Evolutionary conservation across 2,888 invertebrate species (phyloP), one percentile per base, ranked within the genome.

Genomic region (Ectropis crepuscularia): DNA sequence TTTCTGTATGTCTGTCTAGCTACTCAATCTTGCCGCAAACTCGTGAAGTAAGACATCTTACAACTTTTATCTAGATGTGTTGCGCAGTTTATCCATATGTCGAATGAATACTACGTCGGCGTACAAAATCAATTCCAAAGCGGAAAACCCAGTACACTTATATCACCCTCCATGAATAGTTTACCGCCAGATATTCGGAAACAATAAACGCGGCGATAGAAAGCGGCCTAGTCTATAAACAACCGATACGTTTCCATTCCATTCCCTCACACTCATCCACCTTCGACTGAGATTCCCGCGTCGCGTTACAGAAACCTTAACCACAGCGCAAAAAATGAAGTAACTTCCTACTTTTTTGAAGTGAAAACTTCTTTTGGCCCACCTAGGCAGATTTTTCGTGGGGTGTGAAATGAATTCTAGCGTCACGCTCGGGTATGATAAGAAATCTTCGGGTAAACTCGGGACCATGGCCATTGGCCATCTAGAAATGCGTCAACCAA

Each of bases 261-360:
- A 77, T 80, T 82, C 78, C 75, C 73, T 77, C 77, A 79, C 82
- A 82, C 79, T 80, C 78, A 70, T 74, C 71, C 69, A 77, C 79
- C 82, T 82, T 80, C 78, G 68, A 74, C 70, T 69, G 72, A 76
- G 83, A 83, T 85, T 85, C 85, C 79, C 80, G 81, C 76, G 68
- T 85, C 77, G 68, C 62, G 76, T 85, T 84, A 83, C 85, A 6
- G 80, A 79, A 82, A 81, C 78, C 75, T 73, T 77, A 81, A 81
- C 41, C 57, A 57, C 47, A 57, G 62, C 39, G n/a, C 36, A 37
- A 36, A 6, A 5, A 36, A n/a, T 50, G 4, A 0, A 50, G 11
- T 50, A 12, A 38, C 16, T 2, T 28, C 16, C 16, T 28, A 28
- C 16, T 28, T n/a, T n/a, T n/a, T n/a, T n/a, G n/a, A n/a, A n/a